These are phyloP conservation scores for Protonemura montana DNA, from an alignment of 2,888 invertebrate species.

Conservation along the genomic window DNA sequence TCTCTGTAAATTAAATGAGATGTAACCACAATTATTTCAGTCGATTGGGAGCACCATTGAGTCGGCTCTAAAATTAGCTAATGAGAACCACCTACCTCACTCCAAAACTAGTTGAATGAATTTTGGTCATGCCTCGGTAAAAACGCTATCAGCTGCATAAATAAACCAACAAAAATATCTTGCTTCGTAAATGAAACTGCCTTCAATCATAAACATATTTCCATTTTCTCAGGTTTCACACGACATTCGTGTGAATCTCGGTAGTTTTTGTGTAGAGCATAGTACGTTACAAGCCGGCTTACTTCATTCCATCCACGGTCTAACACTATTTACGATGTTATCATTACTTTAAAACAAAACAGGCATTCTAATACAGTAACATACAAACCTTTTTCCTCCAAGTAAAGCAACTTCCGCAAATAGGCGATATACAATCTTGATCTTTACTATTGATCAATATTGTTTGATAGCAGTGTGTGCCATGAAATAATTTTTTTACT, in stretches of 20 bases:
- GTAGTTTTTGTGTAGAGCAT: neutral
- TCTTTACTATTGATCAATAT: conserved; percentile 23
- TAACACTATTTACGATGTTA: neutral
- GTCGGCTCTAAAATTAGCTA: neutral
- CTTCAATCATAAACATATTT: neutral
- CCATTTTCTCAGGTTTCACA: conserved; percentile 12
- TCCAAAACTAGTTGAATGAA: conserved; percentile 4
- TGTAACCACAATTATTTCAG: neutral
- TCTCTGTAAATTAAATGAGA: neutral
- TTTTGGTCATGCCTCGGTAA: neutral
- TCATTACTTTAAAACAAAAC: neutral
- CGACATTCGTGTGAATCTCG: neutral
- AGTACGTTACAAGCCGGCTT: neutral
- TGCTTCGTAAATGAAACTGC: conserved; percentile 12
- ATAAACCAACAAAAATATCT: neutral
- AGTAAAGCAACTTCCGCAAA: neutral
- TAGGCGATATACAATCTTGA: conserved; percentile 27
- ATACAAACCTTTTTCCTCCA: neutral
- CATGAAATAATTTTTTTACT: conserved; percentile 29
- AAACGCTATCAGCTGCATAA: neutral
- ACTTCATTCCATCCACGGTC: conserved; percentile 2
- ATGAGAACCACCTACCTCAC: neutral
- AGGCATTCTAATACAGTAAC: neutral
- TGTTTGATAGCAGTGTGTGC: conserved; percentile 33
- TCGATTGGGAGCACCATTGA: neutral